phyloP scores from a whole-genome alignment of 2,888 invertebrate genomes.

The Acronicta alni region DNA sequence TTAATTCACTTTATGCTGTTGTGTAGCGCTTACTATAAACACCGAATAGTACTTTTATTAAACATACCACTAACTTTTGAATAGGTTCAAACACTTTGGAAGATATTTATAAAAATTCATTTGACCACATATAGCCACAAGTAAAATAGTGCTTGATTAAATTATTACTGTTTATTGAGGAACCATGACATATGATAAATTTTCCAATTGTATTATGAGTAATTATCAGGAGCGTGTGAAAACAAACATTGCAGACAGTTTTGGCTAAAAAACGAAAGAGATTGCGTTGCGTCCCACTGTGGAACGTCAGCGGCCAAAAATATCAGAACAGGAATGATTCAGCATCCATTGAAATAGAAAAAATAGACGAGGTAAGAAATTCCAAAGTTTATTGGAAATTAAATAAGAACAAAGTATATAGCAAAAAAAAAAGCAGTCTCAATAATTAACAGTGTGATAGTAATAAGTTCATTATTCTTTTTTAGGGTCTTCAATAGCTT shows the following conservation, averaged over 20 bases:
- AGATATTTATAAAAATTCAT: no score
- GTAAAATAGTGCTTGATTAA: no score
- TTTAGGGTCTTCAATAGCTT: slow-evolving; percentile 59
- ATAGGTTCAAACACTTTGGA: no score
- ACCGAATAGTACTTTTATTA: no score
- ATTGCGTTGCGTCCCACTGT: slow-evolving; percentile 13
- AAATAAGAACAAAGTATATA: slow-evolving; percentile 35
- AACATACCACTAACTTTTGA: no score
- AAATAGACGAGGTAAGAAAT: neutral
- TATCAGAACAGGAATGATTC: slow-evolving; percentile 7
- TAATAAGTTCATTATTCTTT: slow-evolving; percentile 29
- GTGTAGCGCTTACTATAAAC: no score
- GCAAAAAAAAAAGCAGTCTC: slow-evolving; percentile 40
- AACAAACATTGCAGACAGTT: slow-evolving; percentile 10
- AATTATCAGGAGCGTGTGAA: neutral
- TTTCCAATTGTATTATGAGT: no score
- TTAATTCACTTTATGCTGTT: neutral
- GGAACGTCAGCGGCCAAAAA: slow-evolving; percentile 17
- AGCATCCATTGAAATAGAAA: neutral
- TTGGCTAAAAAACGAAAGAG: slow-evolving; percentile 4
- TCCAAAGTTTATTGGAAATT: slow-evolving; percentile 7
- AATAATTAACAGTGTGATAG: slow-evolving; percentile 15
- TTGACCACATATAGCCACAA: no score
- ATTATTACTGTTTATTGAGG: no score
- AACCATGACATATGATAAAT: no score